phyloP scores from a whole-genome alignment of 2,888 invertebrate species.

The Glyphotaelius pellucidus region DNA sequence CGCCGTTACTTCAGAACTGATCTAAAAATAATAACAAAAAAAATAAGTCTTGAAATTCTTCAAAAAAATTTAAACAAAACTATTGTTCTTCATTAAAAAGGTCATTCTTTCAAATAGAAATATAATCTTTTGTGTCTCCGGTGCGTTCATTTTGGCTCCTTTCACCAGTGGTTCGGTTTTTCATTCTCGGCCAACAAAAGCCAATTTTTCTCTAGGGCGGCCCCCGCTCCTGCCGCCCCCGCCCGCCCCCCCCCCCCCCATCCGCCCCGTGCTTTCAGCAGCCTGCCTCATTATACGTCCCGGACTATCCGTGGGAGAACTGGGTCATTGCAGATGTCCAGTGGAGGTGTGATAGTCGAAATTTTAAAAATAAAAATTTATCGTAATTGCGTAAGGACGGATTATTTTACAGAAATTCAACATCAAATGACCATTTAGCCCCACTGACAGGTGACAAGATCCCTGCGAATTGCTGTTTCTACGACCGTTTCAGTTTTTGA shows the following conservation, averaged over 20 bases:
- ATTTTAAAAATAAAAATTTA: background rate
- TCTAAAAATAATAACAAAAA: background rate
- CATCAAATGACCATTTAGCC: no score
- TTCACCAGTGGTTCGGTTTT: background rate
- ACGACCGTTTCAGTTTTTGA: no score
- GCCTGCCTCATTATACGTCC: constrained; percentile 26
- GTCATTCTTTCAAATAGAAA: background rate
- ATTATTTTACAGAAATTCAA: no score
- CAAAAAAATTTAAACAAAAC: no score
- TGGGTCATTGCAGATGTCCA: constrained; percentile 13
- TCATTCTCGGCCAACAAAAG: constrained; percentile 25
- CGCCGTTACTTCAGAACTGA: no score
- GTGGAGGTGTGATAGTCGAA: background rate
- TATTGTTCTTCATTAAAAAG: background rate
- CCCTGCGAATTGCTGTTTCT: no score
- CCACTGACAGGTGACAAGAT: no score
- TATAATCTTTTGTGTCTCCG: background rate
- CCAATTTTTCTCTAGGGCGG: constrained; percentile 28
- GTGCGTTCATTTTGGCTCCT: background rate
- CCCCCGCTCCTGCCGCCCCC: background rate
- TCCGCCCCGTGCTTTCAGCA: background rate
- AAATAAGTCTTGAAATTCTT: background rate
- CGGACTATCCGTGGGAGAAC: constrained; percentile 28
- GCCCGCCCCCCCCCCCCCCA: background rate
- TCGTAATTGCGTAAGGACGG: no score